Evolutionary conservation across 2,888 invertebrate genomes (phyloP), one percentile per base, ranked within the genome.

Genomic region (Pammene aurita): DNA sequence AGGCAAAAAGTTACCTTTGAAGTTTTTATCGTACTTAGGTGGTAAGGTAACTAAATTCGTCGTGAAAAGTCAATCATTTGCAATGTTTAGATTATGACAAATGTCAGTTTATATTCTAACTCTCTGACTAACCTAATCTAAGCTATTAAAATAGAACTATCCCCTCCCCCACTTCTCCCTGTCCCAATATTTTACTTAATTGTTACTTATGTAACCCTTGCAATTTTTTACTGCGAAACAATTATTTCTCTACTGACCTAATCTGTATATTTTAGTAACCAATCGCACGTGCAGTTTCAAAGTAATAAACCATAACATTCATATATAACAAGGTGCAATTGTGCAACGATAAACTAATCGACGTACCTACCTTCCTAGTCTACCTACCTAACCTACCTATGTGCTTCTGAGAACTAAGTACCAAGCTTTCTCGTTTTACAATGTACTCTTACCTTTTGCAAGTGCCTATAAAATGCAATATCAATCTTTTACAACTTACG

Each of bases 351-450:
- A 44, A 34, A 14, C 46, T 61, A 34, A 54, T 26, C 42, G 9
- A 6, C 10, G 54, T 10, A 55, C 34, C 54, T 54, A 34, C 54
- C 26, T 26, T 2, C 26, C 26, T 26, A 26, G 55, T n/a, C n/a
- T 52, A 42, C 26, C 48, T 48, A 48, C 11, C 2, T 26, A 48
- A 26, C 1, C 26, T 26, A 26, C 26, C 26, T 26, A 26, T 26
- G 72, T 38, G n/a, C 9, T 38, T 38, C n/a, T 76, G 63, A 72
- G 73, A 76, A 75, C 71, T 61, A 48, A 11, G n/a, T n/a, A n/a
- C n/a, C 18, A 26, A 52, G 72, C 72, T 73, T 75, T 78, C 75
- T 75, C 74, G 73, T 75, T 73, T 77, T 71, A 72, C 72, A 7
- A 5, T 18, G 34, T 7, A 55, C 16, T 16, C 16, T 16, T 38